Evolutionary conservation across 2,888 invertebrate species (phyloP).

Genomic region (Drosophila colorata): DNA sequence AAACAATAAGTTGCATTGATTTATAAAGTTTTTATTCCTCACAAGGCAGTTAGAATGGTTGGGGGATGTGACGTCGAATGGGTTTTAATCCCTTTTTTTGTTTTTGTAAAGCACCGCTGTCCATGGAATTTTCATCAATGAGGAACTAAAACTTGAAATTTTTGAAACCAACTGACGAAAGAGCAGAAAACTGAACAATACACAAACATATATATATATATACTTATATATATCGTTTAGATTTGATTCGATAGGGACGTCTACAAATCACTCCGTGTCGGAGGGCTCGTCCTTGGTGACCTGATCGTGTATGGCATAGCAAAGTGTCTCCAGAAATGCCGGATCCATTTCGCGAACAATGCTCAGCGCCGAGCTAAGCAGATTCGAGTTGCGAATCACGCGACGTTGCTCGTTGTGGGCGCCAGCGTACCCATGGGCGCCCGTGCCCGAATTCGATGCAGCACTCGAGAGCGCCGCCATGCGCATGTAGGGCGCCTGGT

Average conservation of each 20-base stretch:
- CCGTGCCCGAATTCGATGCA: neutral
- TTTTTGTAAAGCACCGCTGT: neutral
- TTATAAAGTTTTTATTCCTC: constrained; percentile 1
- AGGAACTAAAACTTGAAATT: constrained; percentile 1
- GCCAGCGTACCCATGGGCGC: neutral
- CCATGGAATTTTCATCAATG: neutral
- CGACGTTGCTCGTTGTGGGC: neutral
- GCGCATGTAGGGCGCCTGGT: constrained; percentile 11
- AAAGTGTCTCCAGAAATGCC: constrained; percentile 17
- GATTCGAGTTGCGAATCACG: constrained; percentile 4
- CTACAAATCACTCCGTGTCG: neutral
- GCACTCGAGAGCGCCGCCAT: constrained; percentile 3
- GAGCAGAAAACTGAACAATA: neutral
- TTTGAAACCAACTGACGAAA: neutral
- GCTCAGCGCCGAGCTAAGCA: constrained; percentile 14
- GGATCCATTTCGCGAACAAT: constrained; percentile 31
- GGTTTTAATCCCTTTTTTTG: neutral
- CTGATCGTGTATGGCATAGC: constrained; percentile 20
- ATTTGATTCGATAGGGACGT: no score
- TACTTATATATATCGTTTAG: neutral
- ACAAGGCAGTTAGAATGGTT: neutral
- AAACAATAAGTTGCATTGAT: no score
- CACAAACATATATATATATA: neutral
- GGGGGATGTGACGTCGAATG: neutral
- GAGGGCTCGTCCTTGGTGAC: neutral